phyloP scores from a whole-genome alignment of 2,113 vertebrate genomes.

The Xiphias gladius region DNA sequence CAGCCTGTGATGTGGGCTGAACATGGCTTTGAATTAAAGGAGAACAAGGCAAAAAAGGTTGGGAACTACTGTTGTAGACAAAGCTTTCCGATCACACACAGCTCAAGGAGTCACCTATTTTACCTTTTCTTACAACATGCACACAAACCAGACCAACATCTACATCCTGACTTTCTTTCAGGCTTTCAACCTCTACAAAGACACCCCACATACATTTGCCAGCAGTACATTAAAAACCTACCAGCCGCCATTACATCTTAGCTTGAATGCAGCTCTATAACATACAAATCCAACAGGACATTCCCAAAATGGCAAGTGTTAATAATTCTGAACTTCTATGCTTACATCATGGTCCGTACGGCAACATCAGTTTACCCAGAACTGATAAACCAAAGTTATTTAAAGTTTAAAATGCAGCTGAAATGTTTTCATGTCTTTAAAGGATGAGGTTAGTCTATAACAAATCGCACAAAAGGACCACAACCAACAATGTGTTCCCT shows the following conservation, averaged over 20 bases:
- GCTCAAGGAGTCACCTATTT: background rate
- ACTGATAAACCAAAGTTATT: background rate
- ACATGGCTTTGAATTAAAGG: background rate
- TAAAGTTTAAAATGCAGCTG: constrained; percentile 15
- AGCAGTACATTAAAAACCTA: background rate
- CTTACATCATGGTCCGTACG: constrained; percentile 53
- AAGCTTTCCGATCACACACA: background rate
- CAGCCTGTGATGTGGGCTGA: background rate
- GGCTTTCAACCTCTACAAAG: background rate
- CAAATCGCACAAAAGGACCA: background rate
- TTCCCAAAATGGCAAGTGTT: background rate
- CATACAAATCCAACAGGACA: background rate
- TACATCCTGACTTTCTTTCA: background rate
- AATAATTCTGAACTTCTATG: constrained; percentile 2
- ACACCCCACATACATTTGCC: background rate
- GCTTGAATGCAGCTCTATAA: background rate
- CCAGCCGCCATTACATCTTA: background rate
- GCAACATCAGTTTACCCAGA: constrained; percentile 6
- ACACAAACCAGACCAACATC: background rate
- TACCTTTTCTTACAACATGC: constrained; percentile 2
- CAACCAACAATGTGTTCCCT: background rate
- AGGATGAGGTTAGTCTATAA: background rate
- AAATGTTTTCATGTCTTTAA: background rate
- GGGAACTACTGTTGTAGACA: background rate
- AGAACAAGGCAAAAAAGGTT: background rate